A percentile compares a stretch with the other conserved stretches of the same genome.
Conservation (phyloP, 2,797 vertebrate species). For the Liasis olivaceus region DNA sequence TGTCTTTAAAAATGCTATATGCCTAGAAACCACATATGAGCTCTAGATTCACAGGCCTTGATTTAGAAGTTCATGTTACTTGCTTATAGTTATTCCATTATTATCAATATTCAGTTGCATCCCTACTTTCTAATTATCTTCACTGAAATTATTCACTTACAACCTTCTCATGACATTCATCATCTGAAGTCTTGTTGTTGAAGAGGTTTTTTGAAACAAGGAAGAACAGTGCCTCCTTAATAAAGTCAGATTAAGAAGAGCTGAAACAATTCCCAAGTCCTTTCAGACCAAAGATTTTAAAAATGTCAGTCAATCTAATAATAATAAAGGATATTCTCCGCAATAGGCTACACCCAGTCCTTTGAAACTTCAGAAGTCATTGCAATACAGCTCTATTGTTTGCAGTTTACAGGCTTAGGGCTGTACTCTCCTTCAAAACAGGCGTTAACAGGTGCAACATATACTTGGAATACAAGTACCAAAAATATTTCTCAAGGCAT, state of each 20-base stretch:
- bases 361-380: slow-evolving; percentile 13
- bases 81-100: background rate
- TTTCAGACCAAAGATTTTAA: background rate
- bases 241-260: background rate
- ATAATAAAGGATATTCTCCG: background rate
- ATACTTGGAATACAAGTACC: slow-evolving; percentile 29
- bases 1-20: background rate
- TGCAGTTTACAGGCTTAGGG: accelerated
- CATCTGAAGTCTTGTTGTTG: background rate
- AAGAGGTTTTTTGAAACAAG: background rate
- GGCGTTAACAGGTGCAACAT: slow-evolving; percentile 37
- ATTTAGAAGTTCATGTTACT: background rate
- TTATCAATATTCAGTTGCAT: background rate
- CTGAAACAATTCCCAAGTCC: background rate
- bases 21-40: background rate
- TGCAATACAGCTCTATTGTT: background rate
- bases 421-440: slow-evolving; percentile 36
- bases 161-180: background rate
- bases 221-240: background rate
- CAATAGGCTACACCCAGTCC: background rate
- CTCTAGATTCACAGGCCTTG: background rate
- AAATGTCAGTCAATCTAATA: background rate
- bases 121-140: background rate
- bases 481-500: slow-evolving; percentile 14
- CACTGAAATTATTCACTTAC: background rate